Evolutionary conservation across 2,797 vertebrate genomes (phyloP).

Genomic region (Buphagus erythrorhynchus): DNA sequence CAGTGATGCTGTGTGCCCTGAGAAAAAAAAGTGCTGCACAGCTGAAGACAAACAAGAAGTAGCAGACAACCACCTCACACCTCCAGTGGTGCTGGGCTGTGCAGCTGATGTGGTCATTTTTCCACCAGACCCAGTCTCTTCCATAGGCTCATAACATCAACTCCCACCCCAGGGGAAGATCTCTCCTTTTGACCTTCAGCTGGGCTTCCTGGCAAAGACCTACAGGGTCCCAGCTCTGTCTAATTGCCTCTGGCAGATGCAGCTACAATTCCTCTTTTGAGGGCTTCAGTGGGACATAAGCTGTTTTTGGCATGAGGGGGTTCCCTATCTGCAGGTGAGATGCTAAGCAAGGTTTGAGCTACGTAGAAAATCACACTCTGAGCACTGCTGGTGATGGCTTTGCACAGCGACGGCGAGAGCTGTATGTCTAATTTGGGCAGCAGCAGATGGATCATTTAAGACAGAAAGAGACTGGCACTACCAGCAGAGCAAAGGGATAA

Average conservation of each 20-base stretch:
- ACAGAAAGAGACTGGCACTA: constrained; percentile 62
- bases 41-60: background rate
- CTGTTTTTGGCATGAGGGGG: rapidly evolving
- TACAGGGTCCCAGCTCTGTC: background rate
- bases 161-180: background rate
- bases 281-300: background rate
- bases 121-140: background rate
- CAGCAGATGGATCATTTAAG: constrained; percentile 61
- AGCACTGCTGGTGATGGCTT: rapidly evolving
- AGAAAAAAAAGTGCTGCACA: background rate
- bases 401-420: background rate
- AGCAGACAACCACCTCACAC: background rate
- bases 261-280: background rate
- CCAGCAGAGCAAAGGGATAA: constrained; percentile 53
- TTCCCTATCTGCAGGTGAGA: background rate
- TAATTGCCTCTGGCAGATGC: background rate
- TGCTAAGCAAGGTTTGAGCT: background rate
- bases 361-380: rapidly evolving
- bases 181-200: background rate
- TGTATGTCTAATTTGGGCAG: constrained; percentile 58
- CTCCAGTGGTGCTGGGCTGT: background rate
- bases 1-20: background rate
- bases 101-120: background rate
- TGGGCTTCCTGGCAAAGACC: background rate
- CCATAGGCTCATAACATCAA: background rate